Evolutionary conservation across 1,140 invertebrate genomes (phyloP), one percentile per base, ranked within the genome.

Genomic region (Diachasma alloeum): DNA sequence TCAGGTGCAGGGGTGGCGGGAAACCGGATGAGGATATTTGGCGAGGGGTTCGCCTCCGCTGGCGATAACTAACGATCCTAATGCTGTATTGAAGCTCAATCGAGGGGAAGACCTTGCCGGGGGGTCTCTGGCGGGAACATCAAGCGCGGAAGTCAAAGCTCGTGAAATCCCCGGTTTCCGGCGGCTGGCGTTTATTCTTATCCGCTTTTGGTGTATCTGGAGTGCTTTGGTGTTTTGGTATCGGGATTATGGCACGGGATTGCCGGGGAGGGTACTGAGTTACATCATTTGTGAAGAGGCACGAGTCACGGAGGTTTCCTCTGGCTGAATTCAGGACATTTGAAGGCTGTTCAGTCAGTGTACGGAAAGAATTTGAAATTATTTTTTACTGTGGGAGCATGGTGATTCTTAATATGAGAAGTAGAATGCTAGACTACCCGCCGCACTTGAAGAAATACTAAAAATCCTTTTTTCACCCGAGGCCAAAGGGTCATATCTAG

Each of bases 1-100:
- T 63, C 19, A 13, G 22, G 4, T 10, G 59, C 39, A 42, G 9
- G 13, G 13, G 59, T 31, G 22, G 26, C 19, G 19, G 53, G 22
- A 63, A 63, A 63, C 59, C 59, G 59, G 59, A 63, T 63, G 59
- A 26, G 59, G 24, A 63, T 63, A 63, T 63, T 63, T 63, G 59
- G 59, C 59, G 22, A 24, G 24, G 59, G 8, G 15, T 24, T 63
- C 6, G 24, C 59, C 19, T 63, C 24, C 59, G 8, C 24, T 13
- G 24, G 59, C 15, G 59, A 63, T 63, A 63, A 63, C 59, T 17
- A 26, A 63, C 24, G 24, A 63, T 63, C 59, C 59, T 63, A 63
- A 63, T 63, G 59, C 59, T 63, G 59, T 63, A 63, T 63, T 63
- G 59, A 63, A 63, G 15, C 24, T 24, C 24, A 63, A 63, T 63